A percentile compares a stretch with the other conserved stretches of the same genome.
These are phyloP conservation scores for Etheostoma cragini DNA, from an alignment of 2,113 vertebrate genomes.

Conservation along the genomic window DNA sequence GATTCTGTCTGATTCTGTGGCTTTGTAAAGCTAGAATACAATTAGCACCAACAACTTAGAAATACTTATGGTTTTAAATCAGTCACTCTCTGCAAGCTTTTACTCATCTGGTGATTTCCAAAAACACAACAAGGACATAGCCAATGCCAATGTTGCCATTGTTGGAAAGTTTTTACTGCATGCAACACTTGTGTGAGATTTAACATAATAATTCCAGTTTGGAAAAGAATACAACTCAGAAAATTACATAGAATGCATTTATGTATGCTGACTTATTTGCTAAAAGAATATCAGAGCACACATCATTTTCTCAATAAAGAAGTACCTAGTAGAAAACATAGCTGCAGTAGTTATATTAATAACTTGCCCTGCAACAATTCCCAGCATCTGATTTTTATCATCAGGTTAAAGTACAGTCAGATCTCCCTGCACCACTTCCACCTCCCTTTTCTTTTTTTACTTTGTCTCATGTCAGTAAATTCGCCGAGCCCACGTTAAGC, in stretches of 20 bases:
- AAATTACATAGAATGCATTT: neutral
- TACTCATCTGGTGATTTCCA: neutral
- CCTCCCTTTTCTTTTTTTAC: neutral
- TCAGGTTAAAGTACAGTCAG: constrained; percentile 4
- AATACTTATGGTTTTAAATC: neutral
- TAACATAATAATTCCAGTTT: too few relatives aligned
- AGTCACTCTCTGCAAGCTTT: neutral
- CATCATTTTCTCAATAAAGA: neutral
- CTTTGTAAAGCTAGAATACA: too few relatives aligned
- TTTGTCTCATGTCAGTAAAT: constrained; percentile 22
- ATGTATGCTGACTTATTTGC: neutral
- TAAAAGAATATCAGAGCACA: neutral
- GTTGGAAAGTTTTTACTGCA: neutral
- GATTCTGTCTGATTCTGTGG: too few relatives aligned
- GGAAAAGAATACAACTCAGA: neutral
- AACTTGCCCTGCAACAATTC: neutral
- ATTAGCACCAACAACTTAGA: neutral
- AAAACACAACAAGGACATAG: neutral
- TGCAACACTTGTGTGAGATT: neutral
- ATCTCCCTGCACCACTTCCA: neutral
- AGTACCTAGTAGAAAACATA: neutral
- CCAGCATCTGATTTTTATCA: constrained; percentile 16
- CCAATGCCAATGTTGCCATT: neutral
- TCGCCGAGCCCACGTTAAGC: constrained; percentile 53
- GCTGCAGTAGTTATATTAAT: neutral